These are phyloP conservation scores for Azemiops feae DNA, from an alignment of 2,113 vertebrate genomes.

Conservation along the genomic window DNA sequence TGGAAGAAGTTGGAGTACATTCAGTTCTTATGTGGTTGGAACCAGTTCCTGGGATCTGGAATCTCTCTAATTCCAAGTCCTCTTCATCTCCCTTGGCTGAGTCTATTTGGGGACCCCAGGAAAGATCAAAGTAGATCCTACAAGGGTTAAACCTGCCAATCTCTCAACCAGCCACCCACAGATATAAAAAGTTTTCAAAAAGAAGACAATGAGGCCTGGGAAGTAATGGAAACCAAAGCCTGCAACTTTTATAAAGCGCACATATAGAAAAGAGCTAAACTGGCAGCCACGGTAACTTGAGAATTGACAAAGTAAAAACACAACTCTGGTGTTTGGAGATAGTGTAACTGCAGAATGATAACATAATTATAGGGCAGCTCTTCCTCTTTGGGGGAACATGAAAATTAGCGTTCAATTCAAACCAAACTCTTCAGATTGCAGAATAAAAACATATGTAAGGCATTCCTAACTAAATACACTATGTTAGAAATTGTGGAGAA, in stretches of 20 bases:
- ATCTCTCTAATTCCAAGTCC: not conserved
- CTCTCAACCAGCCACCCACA: not conserved
- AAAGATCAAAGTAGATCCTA: not conserved
- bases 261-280: not conserved
- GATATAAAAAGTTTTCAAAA: not conserved
- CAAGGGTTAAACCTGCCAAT: not conserved
- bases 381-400: not conserved
- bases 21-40: not conserved
- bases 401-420: not conserved
- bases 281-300: not conserved
- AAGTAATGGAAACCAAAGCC: not conserved
- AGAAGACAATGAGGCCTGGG: not conserved
- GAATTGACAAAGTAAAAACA: not conserved
- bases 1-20: not conserved
- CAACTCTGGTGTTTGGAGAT: not conserved
- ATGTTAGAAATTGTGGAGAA: not conserved
- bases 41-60: not conserved
- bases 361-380: not conserved
- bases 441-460: not conserved
- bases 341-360: not conserved
- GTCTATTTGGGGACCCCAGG: not conserved
- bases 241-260: not conserved
- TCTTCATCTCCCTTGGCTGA: not conserved
- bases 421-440: not conserved
- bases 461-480: not conserved